These are phyloP conservation scores for Prorops nasuta DNA, from an alignment of 1,140 invertebrate species.

Conservation along the genomic window DNA sequence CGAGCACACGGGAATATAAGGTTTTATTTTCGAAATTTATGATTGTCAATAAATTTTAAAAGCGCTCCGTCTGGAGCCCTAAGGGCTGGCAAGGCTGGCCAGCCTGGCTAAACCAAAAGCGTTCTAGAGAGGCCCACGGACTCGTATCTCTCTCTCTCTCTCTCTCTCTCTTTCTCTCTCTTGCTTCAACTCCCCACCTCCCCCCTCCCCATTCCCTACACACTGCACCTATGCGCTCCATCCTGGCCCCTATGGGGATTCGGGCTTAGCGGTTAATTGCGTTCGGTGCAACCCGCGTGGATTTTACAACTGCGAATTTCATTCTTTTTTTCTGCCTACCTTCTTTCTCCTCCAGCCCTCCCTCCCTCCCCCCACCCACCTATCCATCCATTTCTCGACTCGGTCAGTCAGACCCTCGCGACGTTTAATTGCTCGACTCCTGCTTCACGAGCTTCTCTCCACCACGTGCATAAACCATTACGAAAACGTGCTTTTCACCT, in stretches of 20 bases:
- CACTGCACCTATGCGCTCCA: conserved; percentile 20
- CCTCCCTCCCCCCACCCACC: conserved; percentile 15
- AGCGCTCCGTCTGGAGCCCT: conserved; percentile 58
- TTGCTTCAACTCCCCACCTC: conserved; percentile 25
- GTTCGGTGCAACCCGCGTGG: conserved; percentile 49
- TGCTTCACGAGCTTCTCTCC: too few species aligned
- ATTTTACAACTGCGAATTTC: conserved; percentile 53
- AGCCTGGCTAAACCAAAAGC: conserved; percentile 50
- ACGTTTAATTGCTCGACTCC: conserved; percentile 44
- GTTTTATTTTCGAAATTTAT: conserved; percentile 61
- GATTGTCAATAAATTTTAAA: conserved; percentile 61
- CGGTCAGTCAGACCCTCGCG: too few species aligned
- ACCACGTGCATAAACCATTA: too few species aligned
- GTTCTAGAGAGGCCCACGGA: too few species aligned
- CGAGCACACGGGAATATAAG: conserved; percentile 52
- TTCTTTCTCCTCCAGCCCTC: conserved; percentile 18
- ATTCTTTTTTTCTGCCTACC: conserved; percentile 42
- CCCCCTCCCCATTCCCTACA: conserved; percentile 13
- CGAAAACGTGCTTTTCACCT: too few species aligned
- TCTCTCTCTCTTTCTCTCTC: conserved; percentile 20
- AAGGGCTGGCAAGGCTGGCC: conserved; percentile 52
- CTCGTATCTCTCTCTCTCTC: conserved; percentile 12
- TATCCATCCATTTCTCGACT: too few species aligned
- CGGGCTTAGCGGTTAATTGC: conserved; percentile 52
- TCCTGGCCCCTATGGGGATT: conserved; percentile 46